These are phyloP conservation scores for Eriosoma lanigerum DNA, from an alignment of 1,140 invertebrate genomes.

Conservation along the genomic window DNA sequence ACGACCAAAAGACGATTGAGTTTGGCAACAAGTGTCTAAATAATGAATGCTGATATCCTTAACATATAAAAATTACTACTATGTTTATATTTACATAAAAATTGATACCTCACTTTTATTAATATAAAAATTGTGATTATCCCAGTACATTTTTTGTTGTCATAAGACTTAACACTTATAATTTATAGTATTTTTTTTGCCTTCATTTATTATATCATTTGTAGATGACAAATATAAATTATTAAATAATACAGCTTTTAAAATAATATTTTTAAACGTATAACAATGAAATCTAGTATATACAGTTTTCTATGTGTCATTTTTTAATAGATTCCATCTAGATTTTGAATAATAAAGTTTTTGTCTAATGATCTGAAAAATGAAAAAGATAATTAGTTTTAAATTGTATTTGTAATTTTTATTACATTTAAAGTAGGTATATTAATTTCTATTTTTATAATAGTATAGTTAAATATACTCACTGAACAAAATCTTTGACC, in stretches of 20 bases:
- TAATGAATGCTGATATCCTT: neutral
- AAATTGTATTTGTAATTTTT: conserved; percentile 9
- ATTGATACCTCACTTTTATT: neutral
- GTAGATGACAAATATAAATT: neutral
- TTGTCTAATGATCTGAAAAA: neutral
- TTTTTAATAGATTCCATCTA: too few relatives aligned
- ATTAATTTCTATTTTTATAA: neutral
- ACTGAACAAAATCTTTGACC: conserved; percentile 10
- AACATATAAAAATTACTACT: neutral
- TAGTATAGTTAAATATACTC: neutral
- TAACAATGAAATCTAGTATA: neutral
- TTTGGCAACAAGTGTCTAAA: conserved; percentile 34
- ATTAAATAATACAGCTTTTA: neutral
- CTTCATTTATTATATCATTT: neutral
- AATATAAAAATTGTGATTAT: neutral
- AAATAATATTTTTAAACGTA: neutral
- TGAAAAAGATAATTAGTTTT: neutral
- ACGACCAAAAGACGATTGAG: conserved; percentile 13
- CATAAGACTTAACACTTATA: neutral
- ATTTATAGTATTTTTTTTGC: conserved; percentile 7
- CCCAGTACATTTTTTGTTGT: neutral
- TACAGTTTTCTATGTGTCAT: neutral
- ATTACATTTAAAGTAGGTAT: neutral
- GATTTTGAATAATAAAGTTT: neutral
- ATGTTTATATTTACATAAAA: neutral